Conservation (phyloP, 1,140 invertebrate species). For the Cydia strobilella region DNA sequence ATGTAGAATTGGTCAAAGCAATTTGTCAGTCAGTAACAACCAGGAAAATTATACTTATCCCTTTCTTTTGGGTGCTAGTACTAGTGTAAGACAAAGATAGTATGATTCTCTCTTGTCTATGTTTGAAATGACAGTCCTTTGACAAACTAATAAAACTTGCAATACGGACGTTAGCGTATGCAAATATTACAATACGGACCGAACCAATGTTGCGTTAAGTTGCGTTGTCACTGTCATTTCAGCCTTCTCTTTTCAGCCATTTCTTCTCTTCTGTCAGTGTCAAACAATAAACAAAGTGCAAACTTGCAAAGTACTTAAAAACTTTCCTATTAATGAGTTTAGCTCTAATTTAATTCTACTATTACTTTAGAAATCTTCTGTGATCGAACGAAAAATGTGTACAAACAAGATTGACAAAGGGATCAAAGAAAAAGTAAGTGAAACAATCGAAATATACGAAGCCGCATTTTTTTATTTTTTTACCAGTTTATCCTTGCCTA, state of each 20-base stretch:
- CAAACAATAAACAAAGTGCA: conserved; percentile 10
- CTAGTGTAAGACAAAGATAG: no score
- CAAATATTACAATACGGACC: not conserved
- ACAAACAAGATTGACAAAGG: conserved; percentile 5
- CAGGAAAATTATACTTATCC: no score
- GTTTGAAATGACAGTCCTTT: no score
- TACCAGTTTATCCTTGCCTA: not conserved
- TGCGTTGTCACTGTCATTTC: not conserved
- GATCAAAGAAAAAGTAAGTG: conserved; percentile 18
- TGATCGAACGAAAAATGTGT: not conserved
- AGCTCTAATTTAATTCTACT: not conserved
- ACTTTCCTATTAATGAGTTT: not conserved
- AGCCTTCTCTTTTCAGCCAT: not conserved
- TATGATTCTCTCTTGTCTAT: no score
- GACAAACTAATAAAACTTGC: no score
- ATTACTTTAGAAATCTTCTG: not conserved
- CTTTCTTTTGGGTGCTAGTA: no score
- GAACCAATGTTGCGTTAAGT: not conserved
- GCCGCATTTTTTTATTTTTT: not conserved
- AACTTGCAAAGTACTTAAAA: not conserved
- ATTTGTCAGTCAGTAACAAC: no score
- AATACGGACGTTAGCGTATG: not conserved
- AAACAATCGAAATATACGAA: not conserved
- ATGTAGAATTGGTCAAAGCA: no score
- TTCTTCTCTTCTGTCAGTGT: conserved; percentile 1